These are phyloP conservation scores for Anthophora plumipes DNA, from an alignment of 2,888 invertebrate species.

Conservation along the genomic window DNA sequence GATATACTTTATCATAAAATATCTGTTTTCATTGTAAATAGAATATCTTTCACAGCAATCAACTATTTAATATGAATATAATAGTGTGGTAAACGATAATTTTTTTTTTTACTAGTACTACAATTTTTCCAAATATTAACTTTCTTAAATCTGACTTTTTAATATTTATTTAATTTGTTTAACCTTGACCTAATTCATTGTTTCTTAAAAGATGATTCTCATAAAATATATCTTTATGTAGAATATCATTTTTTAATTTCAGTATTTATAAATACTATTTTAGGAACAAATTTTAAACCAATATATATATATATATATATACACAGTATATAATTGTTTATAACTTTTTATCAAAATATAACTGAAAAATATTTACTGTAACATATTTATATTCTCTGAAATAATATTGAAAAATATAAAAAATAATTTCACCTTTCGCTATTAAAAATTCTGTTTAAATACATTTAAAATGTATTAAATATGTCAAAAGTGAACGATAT, in stretches of 20 bases:
- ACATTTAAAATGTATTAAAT: no score
- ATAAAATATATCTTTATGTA: background rate
- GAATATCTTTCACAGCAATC: background rate
- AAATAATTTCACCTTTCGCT: background rate
- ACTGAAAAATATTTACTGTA: background rate
- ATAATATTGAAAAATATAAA: no score
- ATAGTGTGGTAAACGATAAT: background rate
- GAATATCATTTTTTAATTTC: background rate
- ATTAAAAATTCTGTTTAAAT: background rate
- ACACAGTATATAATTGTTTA: background rate
- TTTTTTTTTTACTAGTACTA: background rate
- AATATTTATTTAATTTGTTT: background rate
- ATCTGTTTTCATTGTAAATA: background rate
- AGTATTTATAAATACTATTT: background rate
- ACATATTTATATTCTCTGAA: background rate
- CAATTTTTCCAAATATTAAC: background rate
- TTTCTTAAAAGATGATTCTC: no score
- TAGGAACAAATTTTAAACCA: no score
- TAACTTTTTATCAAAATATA: background rate
- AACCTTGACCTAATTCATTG: no score
- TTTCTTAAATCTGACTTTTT: background rate
- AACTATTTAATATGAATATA: background rate
- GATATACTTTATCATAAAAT: background rate
- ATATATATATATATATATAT: background rate
- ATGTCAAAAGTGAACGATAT: background rate